These are phyloP conservation scores for Cataglyphis cursor DNA, from an alignment of 2,888 invertebrate species.

Conservation along the genomic window DNA sequence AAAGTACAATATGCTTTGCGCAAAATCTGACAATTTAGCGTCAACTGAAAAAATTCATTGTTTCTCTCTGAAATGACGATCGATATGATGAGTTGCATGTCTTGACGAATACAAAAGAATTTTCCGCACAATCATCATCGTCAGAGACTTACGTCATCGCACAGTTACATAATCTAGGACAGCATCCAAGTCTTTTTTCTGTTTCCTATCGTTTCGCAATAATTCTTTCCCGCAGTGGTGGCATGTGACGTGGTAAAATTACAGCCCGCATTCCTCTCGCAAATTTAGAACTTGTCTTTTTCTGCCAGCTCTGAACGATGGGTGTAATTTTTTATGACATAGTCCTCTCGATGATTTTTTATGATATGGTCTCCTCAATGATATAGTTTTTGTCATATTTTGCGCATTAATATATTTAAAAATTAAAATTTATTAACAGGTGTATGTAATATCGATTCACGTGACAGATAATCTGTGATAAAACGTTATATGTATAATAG, in stretches of 20 bases:
- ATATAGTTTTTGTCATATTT: not conserved
- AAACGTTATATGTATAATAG: not conserved
- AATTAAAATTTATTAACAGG: not conserved
- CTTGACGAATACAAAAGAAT: conserved; percentile 44
- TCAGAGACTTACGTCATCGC: conserved; percentile 55
- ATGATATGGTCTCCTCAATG: not conserved
- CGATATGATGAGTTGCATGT: conserved; percentile 18
- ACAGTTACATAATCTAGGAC: conserved; percentile 57
- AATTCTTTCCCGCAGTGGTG: conserved; percentile 59
- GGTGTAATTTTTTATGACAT: conserved; percentile 4
- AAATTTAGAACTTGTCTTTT: conserved; percentile 56
- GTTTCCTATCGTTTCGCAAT: conserved; percentile 59
- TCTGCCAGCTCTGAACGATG: conserved; percentile 34
- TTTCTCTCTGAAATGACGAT: conserved; percentile 4
- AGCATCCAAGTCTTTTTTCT: conserved; percentile 61
- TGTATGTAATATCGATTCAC: not conserved
- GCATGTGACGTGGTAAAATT: conserved; percentile 37
- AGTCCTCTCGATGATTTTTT: conserved; percentile 9
- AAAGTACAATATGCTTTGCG: too few species aligned
- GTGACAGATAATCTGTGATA: not conserved
- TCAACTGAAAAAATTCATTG: conserved; percentile 54
- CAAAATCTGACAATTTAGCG: conserved; percentile 24
- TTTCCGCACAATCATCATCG: conserved; percentile 56
- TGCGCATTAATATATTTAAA: not conserved
- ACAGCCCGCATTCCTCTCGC: conserved; percentile 23